These are phyloP conservation scores for Hormiphora californensis DNA, from an alignment of 37 sponge, comb jelly and placozoan species.

Conservation along the genomic window DNA sequence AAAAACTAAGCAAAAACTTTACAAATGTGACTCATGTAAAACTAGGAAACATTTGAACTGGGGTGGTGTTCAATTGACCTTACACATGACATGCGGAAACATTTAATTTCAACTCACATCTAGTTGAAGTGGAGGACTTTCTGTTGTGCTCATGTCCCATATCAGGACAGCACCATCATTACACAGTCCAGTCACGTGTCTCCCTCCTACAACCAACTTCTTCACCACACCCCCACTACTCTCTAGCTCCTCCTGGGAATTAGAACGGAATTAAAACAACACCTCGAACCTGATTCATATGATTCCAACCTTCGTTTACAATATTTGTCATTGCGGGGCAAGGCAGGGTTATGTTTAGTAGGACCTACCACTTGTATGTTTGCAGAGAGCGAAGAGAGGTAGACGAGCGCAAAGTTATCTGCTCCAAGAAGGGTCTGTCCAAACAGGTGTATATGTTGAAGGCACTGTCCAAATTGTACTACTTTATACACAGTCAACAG, in stretches of 20 bases:
- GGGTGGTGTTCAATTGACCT: too few species aligned
- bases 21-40: too few species aligned
- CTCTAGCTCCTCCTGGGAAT: conserved; percentile 12
- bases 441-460: neutral
- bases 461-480: neutral
- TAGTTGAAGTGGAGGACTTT: neutral
- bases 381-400: too few species aligned
- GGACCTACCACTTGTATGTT: too few species aligned
- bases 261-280: neutral
- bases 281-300: neutral
- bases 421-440: neutral
- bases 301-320: neutral
- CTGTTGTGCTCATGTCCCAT: neutral
- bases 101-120: too few species aligned
- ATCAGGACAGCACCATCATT: conserved; percentile 3
- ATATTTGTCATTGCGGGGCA: neutral
- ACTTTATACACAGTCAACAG: neutral
- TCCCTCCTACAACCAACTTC: neutral
- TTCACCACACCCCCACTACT: neutral
- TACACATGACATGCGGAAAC: too few species aligned
- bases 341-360: neutral
- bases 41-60: too few species aligned
- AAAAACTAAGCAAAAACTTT: too few species aligned
- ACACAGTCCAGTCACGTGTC: neutral
- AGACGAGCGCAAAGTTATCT: neutral